These are phyloP conservation scores for Siniperca chuatsi DNA, from an alignment of 2,113 vertebrate genomes.

Conservation along the genomic window DNA sequence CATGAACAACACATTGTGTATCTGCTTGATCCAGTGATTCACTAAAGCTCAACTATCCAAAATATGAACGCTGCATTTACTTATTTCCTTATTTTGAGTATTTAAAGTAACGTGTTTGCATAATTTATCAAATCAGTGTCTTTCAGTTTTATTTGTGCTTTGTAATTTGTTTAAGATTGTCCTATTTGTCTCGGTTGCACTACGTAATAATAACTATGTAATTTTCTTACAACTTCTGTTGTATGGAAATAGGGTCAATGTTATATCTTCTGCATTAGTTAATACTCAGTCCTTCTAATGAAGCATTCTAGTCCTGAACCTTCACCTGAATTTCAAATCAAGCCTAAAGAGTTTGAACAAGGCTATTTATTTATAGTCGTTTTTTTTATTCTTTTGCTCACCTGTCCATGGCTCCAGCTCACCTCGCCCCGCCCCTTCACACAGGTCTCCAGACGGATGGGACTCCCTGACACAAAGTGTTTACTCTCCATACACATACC, in stretches of 20 bases:
- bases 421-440: conserved; percentile 88
- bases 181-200: too few relatives aligned
- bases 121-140: background rate
- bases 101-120: background rate
- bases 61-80: too few relatives aligned
- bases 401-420: conserved; percentile 94
- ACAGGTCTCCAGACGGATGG: conserved; percentile 90
- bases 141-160: background rate
- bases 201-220: too few relatives aligned
- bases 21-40: too few relatives aligned
- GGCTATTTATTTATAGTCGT: background rate
- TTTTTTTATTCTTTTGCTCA: conserved; percentile 56
- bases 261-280: too few relatives aligned
- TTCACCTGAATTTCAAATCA: background rate
- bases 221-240: too few relatives aligned
- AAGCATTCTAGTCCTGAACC: background rate
- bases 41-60: too few relatives aligned
- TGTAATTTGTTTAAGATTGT: too few relatives aligned
- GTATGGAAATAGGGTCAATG: too few relatives aligned
- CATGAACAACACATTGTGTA: too few relatives aligned
- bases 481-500: conserved; percentile 92
- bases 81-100: too few relatives aligned
- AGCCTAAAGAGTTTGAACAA: background rate
- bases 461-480: conserved; percentile 90
- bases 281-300: background rate